phyloP scores from a whole-genome alignment of 2,113 vertebrate genomes.

The Grammomys surdaster region DNA sequence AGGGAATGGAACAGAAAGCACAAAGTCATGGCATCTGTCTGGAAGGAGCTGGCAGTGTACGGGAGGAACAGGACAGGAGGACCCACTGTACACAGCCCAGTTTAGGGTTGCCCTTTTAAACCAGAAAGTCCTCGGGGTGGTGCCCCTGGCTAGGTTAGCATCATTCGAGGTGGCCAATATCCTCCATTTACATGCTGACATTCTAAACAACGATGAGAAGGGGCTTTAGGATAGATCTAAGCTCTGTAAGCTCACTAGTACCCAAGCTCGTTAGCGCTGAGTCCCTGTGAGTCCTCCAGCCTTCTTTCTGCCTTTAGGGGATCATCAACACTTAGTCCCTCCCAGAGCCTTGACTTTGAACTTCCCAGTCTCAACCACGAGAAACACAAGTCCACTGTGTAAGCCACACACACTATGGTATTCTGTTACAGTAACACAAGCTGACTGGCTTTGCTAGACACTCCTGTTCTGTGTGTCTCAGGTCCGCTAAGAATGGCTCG shows the following conservation, averaged over 20 bases:
- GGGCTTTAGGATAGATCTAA: neutral
- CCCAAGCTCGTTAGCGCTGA: neutral
- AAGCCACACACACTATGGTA: rapidly evolving
- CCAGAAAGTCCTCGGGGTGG: neutral
- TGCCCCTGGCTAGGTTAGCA: neutral
- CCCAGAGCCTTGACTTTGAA: neutral
- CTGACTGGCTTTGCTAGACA: neutral
- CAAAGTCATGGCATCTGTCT: neutral
- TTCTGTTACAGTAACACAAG: neutral
- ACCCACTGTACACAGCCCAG: neutral
- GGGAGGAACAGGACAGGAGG: neutral
- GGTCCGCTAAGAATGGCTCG: neutral
- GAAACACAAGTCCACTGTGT: neutral
- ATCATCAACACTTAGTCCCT: too few species aligned
- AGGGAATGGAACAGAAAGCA: neutral
- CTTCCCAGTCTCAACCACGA: neutral
- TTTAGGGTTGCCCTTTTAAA: neutral
- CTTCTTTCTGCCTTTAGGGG: neutral
- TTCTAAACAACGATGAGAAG: neutral
- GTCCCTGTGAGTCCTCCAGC: neutral
- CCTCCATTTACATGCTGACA: rapidly evolving
- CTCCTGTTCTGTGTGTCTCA: neutral
- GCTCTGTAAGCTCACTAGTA: neutral
- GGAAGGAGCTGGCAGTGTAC: neutral
- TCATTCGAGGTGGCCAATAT: neutral